Conservation (phyloP, 2,113 vertebrate species). For the Rhea americana region DNA sequence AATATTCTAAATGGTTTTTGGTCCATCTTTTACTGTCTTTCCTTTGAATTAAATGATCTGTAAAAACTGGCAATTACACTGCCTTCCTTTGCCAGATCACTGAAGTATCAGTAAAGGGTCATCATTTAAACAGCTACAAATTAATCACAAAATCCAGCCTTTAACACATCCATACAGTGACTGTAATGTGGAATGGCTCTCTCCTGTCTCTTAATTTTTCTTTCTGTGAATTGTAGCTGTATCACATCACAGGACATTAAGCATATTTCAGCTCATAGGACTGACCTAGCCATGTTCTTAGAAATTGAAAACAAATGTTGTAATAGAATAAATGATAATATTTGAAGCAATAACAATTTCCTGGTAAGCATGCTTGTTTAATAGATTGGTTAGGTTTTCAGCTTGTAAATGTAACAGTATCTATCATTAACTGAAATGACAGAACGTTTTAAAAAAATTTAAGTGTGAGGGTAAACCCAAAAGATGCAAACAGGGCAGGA, state of each 20-base stretch:
- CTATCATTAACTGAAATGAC: constrained; percentile 15
- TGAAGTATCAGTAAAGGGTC: constrained; percentile 68
- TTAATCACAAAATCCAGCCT: constrained; percentile 78
- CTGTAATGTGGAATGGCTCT: constrained; percentile 77
- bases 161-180: constrained; percentile 73
- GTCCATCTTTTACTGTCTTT: constrained; percentile 67
- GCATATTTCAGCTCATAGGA: constrained; percentile 76
- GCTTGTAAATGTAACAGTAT: constrained; percentile 27
- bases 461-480: constrained; percentile 13
- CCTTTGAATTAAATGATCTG: constrained; percentile 66
- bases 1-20: constrained; percentile 54
- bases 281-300: constrained; percentile 75
- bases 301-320: constrained; percentile 88
- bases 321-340: constrained; percentile 73
- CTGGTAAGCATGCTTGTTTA: constrained; percentile 76
- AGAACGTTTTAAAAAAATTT: not conserved
- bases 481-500: not conserved
- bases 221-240: constrained; percentile 71
- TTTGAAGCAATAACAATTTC: constrained; percentile 73
- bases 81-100: constrained; percentile 61
- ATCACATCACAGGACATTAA: constrained; percentile 83
- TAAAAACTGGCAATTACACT: constrained; percentile 65
- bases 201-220: constrained; percentile 78
- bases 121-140: constrained; percentile 66
- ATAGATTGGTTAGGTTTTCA: constrained; percentile 72